phyloP scores from a whole-genome alignment of 2,888 invertebrate genomes.

The Andrena minutula region DNA sequence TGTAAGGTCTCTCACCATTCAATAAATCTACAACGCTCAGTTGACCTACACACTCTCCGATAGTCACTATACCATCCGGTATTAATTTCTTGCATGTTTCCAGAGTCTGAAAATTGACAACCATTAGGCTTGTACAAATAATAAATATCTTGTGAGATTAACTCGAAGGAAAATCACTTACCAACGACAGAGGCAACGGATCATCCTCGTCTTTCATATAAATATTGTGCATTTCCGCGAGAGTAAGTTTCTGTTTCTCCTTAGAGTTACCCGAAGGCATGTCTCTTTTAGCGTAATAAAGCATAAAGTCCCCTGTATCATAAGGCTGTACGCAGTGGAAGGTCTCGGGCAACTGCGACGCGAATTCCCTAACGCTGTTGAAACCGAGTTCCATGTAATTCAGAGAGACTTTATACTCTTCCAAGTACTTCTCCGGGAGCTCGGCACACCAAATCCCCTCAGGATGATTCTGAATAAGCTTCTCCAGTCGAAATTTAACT shows the following conservation, averaged over 20 bases:
- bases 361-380: conserved; percentile 77
- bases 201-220: conserved; percentile 65
- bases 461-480: conserved; percentile 76
- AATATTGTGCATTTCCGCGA: conserved; percentile 68
- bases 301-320: conserved; percentile 71
- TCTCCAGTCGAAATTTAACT: conserved; percentile 71
- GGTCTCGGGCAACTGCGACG: conserved; percentile 77
- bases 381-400: conserved; percentile 80
- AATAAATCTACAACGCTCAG: conserved; percentile 70
- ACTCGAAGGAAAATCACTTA: conserved; percentile 50
- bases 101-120: conserved; percentile 66
- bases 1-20: conserved; percentile 43
- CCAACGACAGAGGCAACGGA: conserved; percentile 76
- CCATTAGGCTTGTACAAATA: conserved; percentile 8
- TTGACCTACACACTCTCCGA: conserved; percentile 76
- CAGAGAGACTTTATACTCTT: conserved; percentile 75
- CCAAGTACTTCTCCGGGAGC: conserved; percentile 73
- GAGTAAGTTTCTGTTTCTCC: conserved; percentile 29
- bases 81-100: conserved; percentile 65
- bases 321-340: conserved; percentile 72
- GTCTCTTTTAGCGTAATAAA: conserved; percentile 70
- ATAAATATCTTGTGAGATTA: neutral
- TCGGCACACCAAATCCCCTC: conserved; percentile 82
- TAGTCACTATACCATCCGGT: conserved; percentile 75
- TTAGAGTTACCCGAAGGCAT: conserved; percentile 19